Percentiles rank a stretch among this genome's conserved stretches.
phyloP scores from a whole-genome alignment of 2,888 invertebrate species.

The Venusia cambrica region DNA sequence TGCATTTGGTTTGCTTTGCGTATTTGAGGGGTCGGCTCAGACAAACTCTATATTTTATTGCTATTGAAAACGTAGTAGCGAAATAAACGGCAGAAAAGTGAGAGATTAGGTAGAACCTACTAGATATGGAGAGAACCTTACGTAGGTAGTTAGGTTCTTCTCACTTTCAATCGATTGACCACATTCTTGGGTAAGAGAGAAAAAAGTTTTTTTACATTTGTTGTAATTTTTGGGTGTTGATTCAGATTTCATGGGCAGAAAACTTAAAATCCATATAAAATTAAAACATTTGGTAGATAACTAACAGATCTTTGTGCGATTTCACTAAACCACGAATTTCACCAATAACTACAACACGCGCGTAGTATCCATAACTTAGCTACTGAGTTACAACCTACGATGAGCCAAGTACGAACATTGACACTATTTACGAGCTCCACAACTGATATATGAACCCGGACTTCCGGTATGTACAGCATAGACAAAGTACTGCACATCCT shows the following conservation, averaged over 20 bases:
- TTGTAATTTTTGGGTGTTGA: no score
- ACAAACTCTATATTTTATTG: slow-evolving; percentile 62
- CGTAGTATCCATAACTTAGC: neutral
- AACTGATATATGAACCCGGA: slow-evolving; percentile 64
- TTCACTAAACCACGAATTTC: slow-evolving; percentile 7
- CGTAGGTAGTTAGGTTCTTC: no score
- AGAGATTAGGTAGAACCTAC: no score
- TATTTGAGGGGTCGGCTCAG: slow-evolving; percentile 46
- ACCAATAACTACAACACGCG: slow-evolving; percentile 6
- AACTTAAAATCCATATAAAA: no score
- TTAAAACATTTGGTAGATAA: neutral
- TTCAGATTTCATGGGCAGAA: no score
- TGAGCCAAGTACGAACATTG: slow-evolving; percentile 34
- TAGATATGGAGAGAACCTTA: no score
- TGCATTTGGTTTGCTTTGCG: slow-evolving; percentile 62
- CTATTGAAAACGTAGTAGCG: slow-evolving; percentile 38
- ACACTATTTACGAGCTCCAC: slow-evolving; percentile 57
- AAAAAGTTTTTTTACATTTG: no score
- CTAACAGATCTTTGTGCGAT: neutral
- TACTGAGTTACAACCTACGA: slow-evolving; percentile 14
- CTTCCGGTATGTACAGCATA: slow-evolving; percentile 48
- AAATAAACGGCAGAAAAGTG: neutral
- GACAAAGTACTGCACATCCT: slow-evolving; percentile 25
- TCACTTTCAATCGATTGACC: no score
- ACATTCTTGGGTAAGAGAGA: no score